Conservation (phyloP, 2,797 vertebrate genomes). For the Betta splendens region DNA sequence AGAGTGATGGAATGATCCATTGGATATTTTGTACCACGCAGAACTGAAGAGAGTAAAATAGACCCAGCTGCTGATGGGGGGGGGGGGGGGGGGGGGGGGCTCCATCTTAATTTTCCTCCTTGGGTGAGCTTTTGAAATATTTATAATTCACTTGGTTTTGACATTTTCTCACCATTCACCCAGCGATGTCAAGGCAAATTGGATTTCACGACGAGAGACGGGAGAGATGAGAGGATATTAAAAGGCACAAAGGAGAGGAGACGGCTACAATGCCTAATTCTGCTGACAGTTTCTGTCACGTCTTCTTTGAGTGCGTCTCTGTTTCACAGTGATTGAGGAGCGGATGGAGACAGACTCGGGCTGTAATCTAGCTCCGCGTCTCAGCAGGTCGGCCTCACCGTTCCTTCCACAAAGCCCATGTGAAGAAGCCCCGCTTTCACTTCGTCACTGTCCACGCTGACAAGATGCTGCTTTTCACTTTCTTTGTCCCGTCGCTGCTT, state of each 20-base stretch:
- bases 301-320: slow-evolving; percentile 47
- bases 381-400: slow-evolving; percentile 17
- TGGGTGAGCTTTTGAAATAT: slow-evolving; percentile 44
- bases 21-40: slow-evolving; percentile 15
- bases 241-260: slow-evolving; percentile 41
- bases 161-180: slow-evolving; percentile 53
- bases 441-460: slow-evolving; percentile 13
- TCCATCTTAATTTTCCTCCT: slow-evolving; percentile 19
- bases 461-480: slow-evolving; percentile 3
- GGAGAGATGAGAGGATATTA: slow-evolving; percentile 54
- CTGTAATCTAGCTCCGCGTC: slow-evolving; percentile 42
- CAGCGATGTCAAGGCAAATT: slow-evolving; percentile 47
- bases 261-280: slow-evolving; percentile 45
- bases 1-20: slow-evolving; percentile 36
- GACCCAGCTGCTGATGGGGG: slow-evolving; percentile 8
- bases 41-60: slow-evolving; percentile 6
- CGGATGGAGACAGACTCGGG: slow-evolving; percentile 25
- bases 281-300: slow-evolving; percentile 54
- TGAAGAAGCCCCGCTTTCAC: slow-evolving; percentile 23
- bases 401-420: neutral
- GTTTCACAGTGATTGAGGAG: slow-evolving; percentile 41
- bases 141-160: slow-evolving; percentile 54
- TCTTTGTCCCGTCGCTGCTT: slow-evolving; percentile 10
- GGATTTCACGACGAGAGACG: slow-evolving; percentile 50
- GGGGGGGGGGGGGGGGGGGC: neutral